Conservation (phyloP, 53 echinoderm and acorn worm species). For the Echinometra lucunter region DNA sequence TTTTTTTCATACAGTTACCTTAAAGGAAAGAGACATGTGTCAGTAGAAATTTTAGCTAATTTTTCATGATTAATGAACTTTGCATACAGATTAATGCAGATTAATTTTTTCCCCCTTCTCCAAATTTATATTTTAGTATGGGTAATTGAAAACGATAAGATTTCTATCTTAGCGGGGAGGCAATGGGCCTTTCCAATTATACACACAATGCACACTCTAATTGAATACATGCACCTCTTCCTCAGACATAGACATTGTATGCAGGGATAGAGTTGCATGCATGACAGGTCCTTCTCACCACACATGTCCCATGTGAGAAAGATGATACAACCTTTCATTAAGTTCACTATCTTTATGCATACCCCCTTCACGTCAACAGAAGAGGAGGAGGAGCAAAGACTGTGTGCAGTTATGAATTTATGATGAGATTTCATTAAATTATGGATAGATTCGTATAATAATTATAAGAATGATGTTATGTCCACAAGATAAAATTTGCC, state of each 20-base stretch:
- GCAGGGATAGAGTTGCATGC: neutral
- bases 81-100: too few species aligned
- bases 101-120: too few species aligned
- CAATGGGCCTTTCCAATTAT: neutral
- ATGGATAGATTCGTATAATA: constrained; percentile 1
- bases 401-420: constrained; percentile 19
- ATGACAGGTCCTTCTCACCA: neutral
- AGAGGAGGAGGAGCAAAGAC: neutral
- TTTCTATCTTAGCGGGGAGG: neutral
- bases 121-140: too few species aligned
- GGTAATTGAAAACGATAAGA: too few species aligned
- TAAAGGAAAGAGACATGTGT: too few species aligned
- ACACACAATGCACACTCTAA: neutral
- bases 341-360: neutral
- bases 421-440: constrained; percentile 35
- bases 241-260: neutral
- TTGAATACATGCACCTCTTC: neutral
- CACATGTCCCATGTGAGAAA: constrained; percentile 23
- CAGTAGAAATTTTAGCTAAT: too few species aligned
- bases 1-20: too few species aligned
- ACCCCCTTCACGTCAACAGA: neutral
- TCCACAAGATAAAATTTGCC: neutral
- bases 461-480: neutral
- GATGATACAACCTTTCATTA: constrained; percentile 35
- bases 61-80: too few species aligned